phyloP scores from a whole-genome alignment of 2,888 invertebrate genomes.

The Acleris holmiana region DNA sequence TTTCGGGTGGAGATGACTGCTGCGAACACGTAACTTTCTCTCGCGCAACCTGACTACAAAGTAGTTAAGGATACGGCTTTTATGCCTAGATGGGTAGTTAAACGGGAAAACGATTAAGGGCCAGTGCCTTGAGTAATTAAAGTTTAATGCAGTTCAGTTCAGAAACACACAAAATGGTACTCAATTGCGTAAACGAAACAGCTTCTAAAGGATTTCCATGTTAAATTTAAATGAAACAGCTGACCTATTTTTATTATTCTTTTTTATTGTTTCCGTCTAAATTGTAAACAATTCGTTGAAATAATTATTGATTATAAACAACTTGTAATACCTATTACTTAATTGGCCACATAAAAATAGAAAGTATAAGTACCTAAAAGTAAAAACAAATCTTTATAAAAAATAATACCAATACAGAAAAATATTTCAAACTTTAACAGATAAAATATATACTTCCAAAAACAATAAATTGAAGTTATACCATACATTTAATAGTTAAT shows the following conservation, averaged over 20 bases:
- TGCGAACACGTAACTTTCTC: conserved; percentile 23
- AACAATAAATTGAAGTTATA: conserved; percentile 69
- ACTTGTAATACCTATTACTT: conserved; percentile 54
- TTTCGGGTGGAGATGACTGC: conserved; percentile 25
- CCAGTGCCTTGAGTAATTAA: conserved; percentile 26
- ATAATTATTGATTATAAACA: conserved; percentile 54
- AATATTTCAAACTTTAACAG: conserved; percentile 73
- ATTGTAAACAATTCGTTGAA: conserved; percentile 81
- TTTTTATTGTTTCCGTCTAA: conserved; percentile 77
- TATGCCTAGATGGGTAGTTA: conserved; percentile 8
- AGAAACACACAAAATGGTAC: conserved; percentile 7
- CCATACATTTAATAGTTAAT: conserved; percentile 58
- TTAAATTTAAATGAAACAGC: conserved; percentile 48
- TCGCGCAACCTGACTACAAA: conserved; percentile 12
- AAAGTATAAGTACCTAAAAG: conserved; percentile 58
- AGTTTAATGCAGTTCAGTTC: conserved; percentile 22
- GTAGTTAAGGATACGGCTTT: conserved; percentile 1
- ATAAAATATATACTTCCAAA: conserved; percentile 75
- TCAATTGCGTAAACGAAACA: conserved; percentile 12
- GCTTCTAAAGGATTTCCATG: background rate
- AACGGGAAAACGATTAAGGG: conserved; percentile 13
- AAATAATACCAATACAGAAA: conserved; percentile 77
- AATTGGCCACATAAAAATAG: conserved; percentile 65
- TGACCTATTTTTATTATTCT: conserved; percentile 54
- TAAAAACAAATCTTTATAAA: conserved; percentile 61